Conservation (phyloP, 2,888 invertebrate genomes). For the Lasioglossum malachurum region DNA sequence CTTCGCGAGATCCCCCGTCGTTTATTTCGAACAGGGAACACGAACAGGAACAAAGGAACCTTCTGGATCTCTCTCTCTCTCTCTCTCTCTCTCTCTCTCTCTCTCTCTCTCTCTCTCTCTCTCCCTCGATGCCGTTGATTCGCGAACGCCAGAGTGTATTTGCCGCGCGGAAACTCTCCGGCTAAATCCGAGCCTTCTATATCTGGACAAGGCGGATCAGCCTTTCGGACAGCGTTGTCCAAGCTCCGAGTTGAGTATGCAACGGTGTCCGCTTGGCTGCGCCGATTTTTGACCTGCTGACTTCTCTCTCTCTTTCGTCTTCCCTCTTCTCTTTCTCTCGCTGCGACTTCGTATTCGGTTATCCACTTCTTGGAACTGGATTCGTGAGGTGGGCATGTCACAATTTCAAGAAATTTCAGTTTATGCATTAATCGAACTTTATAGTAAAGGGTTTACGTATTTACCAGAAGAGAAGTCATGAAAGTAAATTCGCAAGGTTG, state of each 20-base stretch:
- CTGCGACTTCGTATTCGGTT: not conserved
- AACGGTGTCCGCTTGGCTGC: not conserved
- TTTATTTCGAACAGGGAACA: slow-evolving; percentile 37
- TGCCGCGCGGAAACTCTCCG: not conserved
- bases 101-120: not conserved
- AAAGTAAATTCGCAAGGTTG: no score
- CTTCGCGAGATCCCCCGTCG: slow-evolving; percentile 27
- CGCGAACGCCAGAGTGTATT: not conserved
- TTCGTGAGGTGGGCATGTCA: not conserved
- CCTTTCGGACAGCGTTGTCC: slow-evolving; percentile 17
- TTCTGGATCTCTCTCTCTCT: not conserved
- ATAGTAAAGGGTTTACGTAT: no score
- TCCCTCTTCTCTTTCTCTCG: not conserved
- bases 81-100: not conserved
- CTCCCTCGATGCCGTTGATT: slow-evolving; percentile 7
- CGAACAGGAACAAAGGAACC: slow-evolving; percentile 32
- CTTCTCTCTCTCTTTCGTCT: not conserved
- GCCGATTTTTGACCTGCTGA: not conserved
- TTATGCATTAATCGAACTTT: no score
- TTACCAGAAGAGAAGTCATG: no score
- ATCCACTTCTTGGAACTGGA: not conserved
- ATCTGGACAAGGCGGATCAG: slow-evolving; percentile 18
- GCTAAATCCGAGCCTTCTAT: slow-evolving; percentile 18
- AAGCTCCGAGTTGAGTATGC: not conserved
- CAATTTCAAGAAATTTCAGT: no score